phyloP scores from a whole-genome alignment of 2,113 vertebrate genomes.

The Gallinago undulata region DNA sequence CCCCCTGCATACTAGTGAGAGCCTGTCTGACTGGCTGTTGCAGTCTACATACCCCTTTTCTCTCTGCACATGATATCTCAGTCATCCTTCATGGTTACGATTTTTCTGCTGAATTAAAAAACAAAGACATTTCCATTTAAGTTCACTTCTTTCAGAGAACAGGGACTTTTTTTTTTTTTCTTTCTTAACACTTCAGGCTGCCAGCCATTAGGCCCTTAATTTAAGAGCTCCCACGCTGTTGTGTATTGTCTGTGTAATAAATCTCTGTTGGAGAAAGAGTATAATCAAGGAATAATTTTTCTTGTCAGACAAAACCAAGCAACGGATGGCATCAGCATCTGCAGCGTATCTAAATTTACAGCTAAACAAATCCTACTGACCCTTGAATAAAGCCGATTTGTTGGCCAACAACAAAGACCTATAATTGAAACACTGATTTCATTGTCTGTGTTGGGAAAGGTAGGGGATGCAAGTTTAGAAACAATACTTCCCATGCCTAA shows the following conservation, averaged over 20 bases:
- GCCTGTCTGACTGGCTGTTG: not conserved
- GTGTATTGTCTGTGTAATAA: constrained; percentile 1
- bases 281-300: constrained; percentile 3
- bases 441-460: constrained; percentile 54
- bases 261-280: constrained; percentile 37
- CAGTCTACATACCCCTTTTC: not conserved
- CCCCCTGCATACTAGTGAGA: not conserved
- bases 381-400: constrained; percentile 59
- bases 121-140: not conserved
- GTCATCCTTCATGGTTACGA: not conserved
- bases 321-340: not conserved
- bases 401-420: constrained; percentile 65
- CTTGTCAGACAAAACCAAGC: constrained; percentile 2
- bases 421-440: constrained; percentile 74
- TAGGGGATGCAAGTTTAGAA: constrained; percentile 39
- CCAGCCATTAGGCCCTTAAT: not conserved
- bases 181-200: not conserved
- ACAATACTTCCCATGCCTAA: constrained; percentile 52
- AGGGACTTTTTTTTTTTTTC: not conserved
- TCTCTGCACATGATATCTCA: not conserved
- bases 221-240: not conserved
- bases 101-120: not conserved
- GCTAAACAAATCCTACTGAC: constrained; percentile 68
- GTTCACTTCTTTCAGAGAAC: not conserved
- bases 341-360: constrained; percentile 43